Conservation (phyloP, 2,797 vertebrate genomes). For the Astyanax mexicanus region DNA sequence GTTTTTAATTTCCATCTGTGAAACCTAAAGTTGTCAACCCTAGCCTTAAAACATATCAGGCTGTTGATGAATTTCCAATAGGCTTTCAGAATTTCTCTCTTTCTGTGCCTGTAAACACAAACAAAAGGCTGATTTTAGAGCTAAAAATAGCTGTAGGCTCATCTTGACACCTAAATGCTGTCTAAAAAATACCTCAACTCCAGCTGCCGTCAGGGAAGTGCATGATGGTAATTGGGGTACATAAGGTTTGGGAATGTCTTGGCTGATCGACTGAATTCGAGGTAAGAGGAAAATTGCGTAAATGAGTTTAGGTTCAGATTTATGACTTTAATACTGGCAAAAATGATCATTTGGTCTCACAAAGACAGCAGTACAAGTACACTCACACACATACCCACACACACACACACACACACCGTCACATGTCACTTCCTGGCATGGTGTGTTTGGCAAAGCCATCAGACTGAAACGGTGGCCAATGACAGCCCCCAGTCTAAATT, state of each 20-base stretch:
- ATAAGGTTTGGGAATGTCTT: background rate
- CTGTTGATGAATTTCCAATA: too few species aligned
- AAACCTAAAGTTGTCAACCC: too few species aligned
- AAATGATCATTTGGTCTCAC: background rate
- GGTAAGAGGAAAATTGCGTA: background rate
- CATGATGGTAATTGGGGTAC: background rate
- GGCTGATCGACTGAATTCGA: background rate
- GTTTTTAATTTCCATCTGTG: too few species aligned
- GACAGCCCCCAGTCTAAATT: conserved; percentile 75
- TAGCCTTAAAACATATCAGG: too few species aligned
- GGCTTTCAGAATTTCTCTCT: too few species aligned
- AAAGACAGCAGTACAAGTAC: conserved; percentile 15
- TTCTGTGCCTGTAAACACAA: too few species aligned
- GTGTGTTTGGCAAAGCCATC: conserved; percentile 23
- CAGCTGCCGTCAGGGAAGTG: too few species aligned
- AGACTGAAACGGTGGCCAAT: conserved; percentile 54
- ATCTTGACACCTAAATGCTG: too few species aligned
- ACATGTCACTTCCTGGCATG: background rate
- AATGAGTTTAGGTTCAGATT: background rate
- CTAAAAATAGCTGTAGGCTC: too few species aligned
- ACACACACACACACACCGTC: conserved; percentile 1
- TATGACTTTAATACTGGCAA: background rate
- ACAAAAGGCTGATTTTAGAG: too few species aligned
- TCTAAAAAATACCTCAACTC: too few species aligned
- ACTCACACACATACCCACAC: conserved; percentile 13